phyloP scores from a whole-genome alignment of 2,797 vertebrate genomes.

The Melanotaenia pygmaea region DNA sequence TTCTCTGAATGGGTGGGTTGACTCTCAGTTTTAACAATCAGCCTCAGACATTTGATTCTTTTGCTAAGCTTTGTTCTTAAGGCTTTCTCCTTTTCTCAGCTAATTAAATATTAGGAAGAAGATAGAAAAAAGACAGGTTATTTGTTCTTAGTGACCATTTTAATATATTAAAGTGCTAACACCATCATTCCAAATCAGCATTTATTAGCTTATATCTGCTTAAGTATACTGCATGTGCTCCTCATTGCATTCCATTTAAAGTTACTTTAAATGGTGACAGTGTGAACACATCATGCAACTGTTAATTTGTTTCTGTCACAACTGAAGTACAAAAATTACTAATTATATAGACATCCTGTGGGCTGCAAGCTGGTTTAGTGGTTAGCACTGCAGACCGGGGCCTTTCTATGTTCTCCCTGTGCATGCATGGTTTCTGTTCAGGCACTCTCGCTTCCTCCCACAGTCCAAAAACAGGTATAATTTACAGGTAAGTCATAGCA shows the following conservation, averaged over 20 bases:
- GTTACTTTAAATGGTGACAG: background rate
- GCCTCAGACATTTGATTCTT: background rate
- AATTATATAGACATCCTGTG: background rate
- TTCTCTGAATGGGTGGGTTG: slow-evolving; percentile 22
- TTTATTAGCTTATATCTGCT: background rate
- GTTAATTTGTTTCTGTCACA: background rate
- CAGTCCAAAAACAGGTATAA: background rate
- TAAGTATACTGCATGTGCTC: no score
- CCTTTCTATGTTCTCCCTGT: background rate
- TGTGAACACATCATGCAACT: background rate
- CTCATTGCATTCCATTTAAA: no score
- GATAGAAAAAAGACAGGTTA: background rate
- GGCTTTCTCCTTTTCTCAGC: background rate
- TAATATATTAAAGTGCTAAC: background rate
- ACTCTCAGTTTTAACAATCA: slow-evolving; percentile 7
- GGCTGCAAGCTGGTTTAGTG: background rate
- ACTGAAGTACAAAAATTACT: background rate
- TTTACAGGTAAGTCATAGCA: background rate
- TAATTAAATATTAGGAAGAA: background rate
- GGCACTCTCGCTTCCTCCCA: background rate
- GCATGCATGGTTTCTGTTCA: background rate
- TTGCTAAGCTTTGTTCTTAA: background rate
- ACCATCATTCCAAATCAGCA: background rate
- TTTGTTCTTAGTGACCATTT: background rate
- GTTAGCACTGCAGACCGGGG: background rate